These are phyloP conservation scores for Eupeodes latifasciatus DNA, from an alignment of 2,888 invertebrate genomes.

Conservation along the genomic window DNA sequence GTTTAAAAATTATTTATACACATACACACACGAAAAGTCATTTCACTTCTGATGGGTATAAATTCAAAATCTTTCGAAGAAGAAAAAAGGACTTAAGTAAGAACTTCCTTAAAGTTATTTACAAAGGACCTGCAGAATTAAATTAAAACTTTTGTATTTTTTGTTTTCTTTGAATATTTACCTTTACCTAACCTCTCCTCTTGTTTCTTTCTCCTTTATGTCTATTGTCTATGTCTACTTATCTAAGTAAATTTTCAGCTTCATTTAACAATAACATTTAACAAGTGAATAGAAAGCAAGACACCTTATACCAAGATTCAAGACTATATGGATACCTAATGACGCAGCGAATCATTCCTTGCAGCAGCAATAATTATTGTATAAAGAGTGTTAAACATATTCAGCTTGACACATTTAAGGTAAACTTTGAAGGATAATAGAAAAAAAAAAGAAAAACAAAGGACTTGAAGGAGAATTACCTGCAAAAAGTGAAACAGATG, in stretches of 20 bases:
- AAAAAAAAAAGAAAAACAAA: neutral
- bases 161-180: neutral
- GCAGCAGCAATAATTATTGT: slow-evolving; percentile 9
- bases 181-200: neutral
- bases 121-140: neutral
- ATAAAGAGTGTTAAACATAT: slow-evolving; percentile 15
- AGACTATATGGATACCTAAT: neutral
- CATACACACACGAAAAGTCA: no score
- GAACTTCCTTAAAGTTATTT: no score
- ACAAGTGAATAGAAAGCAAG: slow-evolving; percentile 1
- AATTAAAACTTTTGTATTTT: neutral
- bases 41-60: no score
- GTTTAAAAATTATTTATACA: no score
- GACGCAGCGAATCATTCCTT: slow-evolving; percentile 33
- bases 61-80: no score
- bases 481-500: neutral
- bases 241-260: slow-evolving; percentile 34
- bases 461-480: slow-evolving; percentile 8
- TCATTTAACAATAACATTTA: slow-evolving; percentile 34
- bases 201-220: no score
- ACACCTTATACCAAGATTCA: neutral
- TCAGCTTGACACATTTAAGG: slow-evolving; percentile 15
- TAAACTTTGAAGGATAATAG: neutral
- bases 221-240: neutral
- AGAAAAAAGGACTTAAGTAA: no score